Conservation (phyloP, 64 coral and sea anemone species). For the Actinia tenebrosa region DNA sequence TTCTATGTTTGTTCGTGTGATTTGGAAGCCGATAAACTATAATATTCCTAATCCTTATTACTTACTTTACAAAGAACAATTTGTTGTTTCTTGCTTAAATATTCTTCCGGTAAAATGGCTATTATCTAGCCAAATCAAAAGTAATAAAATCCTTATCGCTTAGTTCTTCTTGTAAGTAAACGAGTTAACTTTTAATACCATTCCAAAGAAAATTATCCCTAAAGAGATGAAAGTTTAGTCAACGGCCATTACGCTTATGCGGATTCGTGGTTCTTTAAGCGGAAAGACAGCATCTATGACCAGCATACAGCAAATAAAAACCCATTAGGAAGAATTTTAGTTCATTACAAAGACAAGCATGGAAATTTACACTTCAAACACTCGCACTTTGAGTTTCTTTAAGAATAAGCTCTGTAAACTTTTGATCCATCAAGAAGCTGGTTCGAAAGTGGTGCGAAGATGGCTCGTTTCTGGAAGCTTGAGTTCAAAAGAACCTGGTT, state of each 20-base stretch:
- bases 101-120: conserved; percentile 21
- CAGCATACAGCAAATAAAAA: conserved; percentile 21
- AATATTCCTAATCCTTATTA: conserved; percentile 16
- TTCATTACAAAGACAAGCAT: conserved; percentile 25
- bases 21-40: neutral
- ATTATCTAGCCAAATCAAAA: conserved; percentile 17
- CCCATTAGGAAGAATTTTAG: conserved; percentile 16
- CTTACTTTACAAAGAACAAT: conserved; percentile 17
- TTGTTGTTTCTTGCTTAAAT: conserved; percentile 7
- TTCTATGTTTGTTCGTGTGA: neutral
- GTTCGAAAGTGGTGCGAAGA: conserved; percentile 10
- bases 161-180: neutral
- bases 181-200: neutral
- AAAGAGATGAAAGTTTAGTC: neutral
- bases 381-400: conserved; percentile 13
- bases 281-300: neutral
- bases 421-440: conserved; percentile 10
- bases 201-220: neutral
- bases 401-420: conserved; percentile 5
- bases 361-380: conserved; percentile 26
- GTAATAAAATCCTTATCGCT: conserved; percentile 9
- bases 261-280: neutral
- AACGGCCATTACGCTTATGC: no score
- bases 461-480: neutral
- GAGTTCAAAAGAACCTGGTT: neutral